Evolutionary conservation across 1,140 invertebrate genomes (phyloP).

Genomic region (Drosophila ambigua): DNA sequence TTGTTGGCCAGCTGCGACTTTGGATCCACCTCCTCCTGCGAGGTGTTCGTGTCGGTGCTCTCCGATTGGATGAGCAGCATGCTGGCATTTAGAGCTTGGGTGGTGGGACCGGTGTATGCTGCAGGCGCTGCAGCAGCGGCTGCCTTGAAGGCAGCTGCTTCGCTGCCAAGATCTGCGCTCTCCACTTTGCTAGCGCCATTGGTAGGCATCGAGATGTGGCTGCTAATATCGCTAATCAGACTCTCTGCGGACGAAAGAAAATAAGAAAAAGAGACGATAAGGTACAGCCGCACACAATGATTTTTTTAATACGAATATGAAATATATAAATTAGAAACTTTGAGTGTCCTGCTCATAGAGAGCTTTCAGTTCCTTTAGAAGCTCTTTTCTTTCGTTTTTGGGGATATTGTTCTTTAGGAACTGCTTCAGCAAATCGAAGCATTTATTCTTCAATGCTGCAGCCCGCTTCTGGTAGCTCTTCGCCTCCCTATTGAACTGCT

Average conservation of each 20-base stretch:
- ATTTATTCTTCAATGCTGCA: constrained; percentile 22
- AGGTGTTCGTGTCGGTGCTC: constrained; percentile 77
- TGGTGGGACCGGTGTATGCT: constrained; percentile 7
- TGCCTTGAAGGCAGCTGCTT: constrained; percentile 19
- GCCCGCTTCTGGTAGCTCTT: not conserved
- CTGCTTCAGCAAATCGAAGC: constrained; percentile 43
- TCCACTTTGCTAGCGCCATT: constrained; percentile 34
- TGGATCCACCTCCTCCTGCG: constrained; percentile 81
- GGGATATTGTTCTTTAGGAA: constrained; percentile 6
- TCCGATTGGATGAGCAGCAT: constrained; percentile 73
- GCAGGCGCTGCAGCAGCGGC: constrained; percentile 17
- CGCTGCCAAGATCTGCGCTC: constrained; percentile 23
- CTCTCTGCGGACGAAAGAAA: constrained; percentile 53
- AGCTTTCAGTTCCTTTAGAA: constrained; percentile 35
- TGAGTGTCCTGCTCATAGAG: constrained; percentile 36
- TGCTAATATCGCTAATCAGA: constrained; percentile 56
- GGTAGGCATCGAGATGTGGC: constrained; percentile 37
- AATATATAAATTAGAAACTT: constrained; percentile 7
- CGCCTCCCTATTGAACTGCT: constrained; percentile 16
- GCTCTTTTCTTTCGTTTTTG: constrained; percentile 21
- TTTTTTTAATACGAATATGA: constrained; percentile 8
- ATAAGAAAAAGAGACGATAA: not conserved
- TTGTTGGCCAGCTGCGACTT: constrained; percentile 83
- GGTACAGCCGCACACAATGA: not conserved
- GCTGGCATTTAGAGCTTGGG: constrained; percentile 65